A percentile compares a stretch with the other conserved stretches of the same genome.
These are phyloP conservation scores for Tapirus indicus DNA, from an alignment of 2,797 vertebrate species.

Conservation along the genomic window DNA sequence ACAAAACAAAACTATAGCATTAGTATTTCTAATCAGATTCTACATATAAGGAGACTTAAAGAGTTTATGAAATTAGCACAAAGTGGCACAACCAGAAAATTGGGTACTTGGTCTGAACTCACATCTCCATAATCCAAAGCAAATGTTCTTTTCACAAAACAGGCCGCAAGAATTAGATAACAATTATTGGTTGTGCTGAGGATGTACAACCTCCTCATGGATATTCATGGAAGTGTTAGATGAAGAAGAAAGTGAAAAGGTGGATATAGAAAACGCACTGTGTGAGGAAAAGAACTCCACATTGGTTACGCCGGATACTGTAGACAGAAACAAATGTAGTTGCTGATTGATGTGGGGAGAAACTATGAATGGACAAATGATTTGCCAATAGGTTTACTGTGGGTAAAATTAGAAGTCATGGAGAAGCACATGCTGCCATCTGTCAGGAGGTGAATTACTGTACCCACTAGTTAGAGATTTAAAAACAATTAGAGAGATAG, in stretches of 20 bases:
- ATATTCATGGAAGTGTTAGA: not conserved
- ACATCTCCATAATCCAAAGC: not conserved
- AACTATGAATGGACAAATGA: not conserved
- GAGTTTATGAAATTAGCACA: not conserved
- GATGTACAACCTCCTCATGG: accelerated
- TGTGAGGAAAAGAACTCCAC: not conserved
- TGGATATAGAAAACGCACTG: not conserved
- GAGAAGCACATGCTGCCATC: not conserved
- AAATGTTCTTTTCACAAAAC: not conserved
- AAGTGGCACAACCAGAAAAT: not conserved
- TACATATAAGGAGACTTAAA: not conserved
- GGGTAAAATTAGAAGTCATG: not conserved
- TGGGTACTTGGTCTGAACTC: not conserved
- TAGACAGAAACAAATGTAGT: not conserved
- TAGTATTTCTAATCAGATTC: not conserved
- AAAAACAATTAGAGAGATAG: conserved; percentile 82
- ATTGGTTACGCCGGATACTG: not conserved
- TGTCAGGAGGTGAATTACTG: conserved; percentile 16
- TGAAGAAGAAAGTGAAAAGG: not conserved
- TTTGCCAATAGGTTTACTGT: not conserved
- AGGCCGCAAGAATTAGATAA: not conserved
- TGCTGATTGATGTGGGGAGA: not conserved
- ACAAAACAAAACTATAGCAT: not conserved
- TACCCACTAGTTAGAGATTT: conserved; percentile 23
- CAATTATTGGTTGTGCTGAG: not conserved